A percentile compares a stretch with the other conserved stretches of the same genome.
Evolutionary conservation across 2,888 invertebrate genomes (phyloP).

Genomic region (Oscheius sp.): DNA sequence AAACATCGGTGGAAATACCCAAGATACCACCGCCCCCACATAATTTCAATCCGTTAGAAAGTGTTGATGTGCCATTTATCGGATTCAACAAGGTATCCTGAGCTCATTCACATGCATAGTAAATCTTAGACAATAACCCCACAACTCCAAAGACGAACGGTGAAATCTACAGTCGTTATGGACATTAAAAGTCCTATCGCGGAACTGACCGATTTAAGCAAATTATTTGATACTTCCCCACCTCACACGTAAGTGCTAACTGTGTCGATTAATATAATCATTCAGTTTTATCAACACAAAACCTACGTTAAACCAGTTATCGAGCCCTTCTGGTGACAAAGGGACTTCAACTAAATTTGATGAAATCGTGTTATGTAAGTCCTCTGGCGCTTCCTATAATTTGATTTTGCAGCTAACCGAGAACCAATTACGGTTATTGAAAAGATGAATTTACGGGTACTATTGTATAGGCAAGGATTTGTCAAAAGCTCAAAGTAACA

Average conservation of each 20-base stretch:
- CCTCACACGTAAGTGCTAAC: slow-evolving; percentile 20
- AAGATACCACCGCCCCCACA: slow-evolving; percentile 19
- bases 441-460: slow-evolving; percentile 31
- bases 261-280: not conserved
- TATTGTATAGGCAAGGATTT: slow-evolving; percentile 1
- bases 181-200: slow-evolving; percentile 15
- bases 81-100: slow-evolving; percentile 24
- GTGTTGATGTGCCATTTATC: slow-evolving; percentile 28
- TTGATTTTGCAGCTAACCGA: slow-evolving; percentile 10
- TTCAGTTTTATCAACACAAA: slow-evolving; percentile 7
- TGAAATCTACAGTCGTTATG: slow-evolving; percentile 17
- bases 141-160: slow-evolving; percentile 3
- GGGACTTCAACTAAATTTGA: slow-evolving; percentile 4
- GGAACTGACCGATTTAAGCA: slow-evolving; percentile 6
- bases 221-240: slow-evolving; percentile 12
- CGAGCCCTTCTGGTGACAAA: not conserved
- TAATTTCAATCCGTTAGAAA: not conserved
- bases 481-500: not conserved
- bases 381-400: not conserved
- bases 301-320: slow-evolving; percentile 27
- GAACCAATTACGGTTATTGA: slow-evolving; percentile 25
- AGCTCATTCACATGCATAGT: not conserved
- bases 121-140: slow-evolving; percentile 29
- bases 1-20: not conserved
- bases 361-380: slow-evolving; percentile 12